phyloP scores from a whole-genome alignment of 2,888 invertebrate species.

The Aporophyla lueneburgensis region DNA sequence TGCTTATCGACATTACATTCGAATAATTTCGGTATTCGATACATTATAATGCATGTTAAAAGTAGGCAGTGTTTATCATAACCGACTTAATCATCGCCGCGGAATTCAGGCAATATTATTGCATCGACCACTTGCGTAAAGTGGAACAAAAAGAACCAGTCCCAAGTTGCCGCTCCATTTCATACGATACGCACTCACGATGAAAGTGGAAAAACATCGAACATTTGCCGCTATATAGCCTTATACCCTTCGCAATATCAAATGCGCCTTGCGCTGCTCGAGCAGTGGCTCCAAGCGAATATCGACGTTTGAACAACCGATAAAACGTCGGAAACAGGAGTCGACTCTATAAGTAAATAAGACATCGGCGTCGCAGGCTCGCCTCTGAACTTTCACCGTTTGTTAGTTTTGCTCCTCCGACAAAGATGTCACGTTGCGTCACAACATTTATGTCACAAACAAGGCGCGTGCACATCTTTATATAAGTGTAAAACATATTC shows the following conservation, averaged over 20 bases:
- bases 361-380: constrained; percentile 47
- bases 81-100: constrained; percentile 83
- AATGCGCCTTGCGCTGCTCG: constrained; percentile 36
- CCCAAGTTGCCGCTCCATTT: constrained; percentile 86
- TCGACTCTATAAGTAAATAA: constrained; percentile 57
- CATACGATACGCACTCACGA: constrained; percentile 74
- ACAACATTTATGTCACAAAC: constrained; percentile 77
- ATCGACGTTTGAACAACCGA: constrained; percentile 54
- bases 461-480: constrained; percentile 70
- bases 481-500: constrained; percentile 70
- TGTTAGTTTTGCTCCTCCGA: constrained; percentile 80
- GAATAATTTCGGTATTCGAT: constrained; percentile 68
- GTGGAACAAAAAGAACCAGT: constrained; percentile 82
- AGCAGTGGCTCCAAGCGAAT: constrained; percentile 34
- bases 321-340: constrained; percentile 56
- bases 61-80: constrained; percentile 80
- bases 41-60: constrained; percentile 72
- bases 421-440: constrained; percentile 82
- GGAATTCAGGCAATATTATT: constrained; percentile 85
- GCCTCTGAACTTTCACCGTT: constrained; percentile 86
- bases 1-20: constrained; percentile 44
- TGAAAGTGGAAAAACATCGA: constrained; percentile 74
- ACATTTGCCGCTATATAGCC: constrained; percentile 55
- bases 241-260: constrained; percentile 62
- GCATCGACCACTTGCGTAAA: constrained; percentile 87